Percentiles rank a stretch among this genome's conserved stretches.
These are phyloP conservation scores for Gambusia yucatana DNA, from an alignment of 2,797 vertebrate genomes.

Conservation along the genomic window DNA sequence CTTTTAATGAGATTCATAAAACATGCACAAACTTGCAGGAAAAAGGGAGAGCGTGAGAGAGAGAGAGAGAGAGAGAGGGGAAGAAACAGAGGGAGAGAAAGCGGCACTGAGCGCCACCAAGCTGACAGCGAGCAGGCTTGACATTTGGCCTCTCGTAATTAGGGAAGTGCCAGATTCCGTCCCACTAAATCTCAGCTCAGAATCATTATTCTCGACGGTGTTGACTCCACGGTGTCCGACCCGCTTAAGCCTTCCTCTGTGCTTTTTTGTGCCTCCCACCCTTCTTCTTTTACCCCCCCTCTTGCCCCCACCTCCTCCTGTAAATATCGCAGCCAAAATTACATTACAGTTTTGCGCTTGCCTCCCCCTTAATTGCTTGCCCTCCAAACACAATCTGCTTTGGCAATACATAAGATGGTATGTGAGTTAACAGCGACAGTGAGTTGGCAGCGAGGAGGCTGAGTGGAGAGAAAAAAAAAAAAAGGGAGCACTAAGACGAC, in stretches of 20 bases:
- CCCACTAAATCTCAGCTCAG: conserved; percentile 84
- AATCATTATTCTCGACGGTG: conserved; percentile 86
- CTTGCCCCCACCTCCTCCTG: conserved; percentile 6
- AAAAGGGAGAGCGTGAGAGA: conserved; percentile 45
- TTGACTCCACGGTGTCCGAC: conserved; percentile 82
- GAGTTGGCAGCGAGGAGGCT: conserved; percentile 81
- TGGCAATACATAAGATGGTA: conserved; percentile 88
- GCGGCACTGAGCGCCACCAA: conserved; percentile 75
- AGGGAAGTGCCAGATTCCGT: conserved; percentile 84
- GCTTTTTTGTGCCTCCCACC: conserved; percentile 52
- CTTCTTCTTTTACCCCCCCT: too few relatives aligned
- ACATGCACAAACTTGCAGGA: conserved; percentile 81
- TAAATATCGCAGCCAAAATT: conserved; percentile 88
- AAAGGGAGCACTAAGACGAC: conserved; percentile 81
- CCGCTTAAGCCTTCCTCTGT: conserved; percentile 79
- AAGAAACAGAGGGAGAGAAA: conserved; percentile 47
- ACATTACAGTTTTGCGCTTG: conserved; percentile 85
- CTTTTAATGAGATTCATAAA: conserved; percentile 87
- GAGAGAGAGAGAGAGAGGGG: conserved; percentile 10
- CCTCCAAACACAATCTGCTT: conserved; percentile 90
- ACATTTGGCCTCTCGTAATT: conserved; percentile 87
- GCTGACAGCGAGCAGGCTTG: conserved; percentile 87
- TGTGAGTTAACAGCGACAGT: conserved; percentile 86
- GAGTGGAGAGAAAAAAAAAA: conserved; percentile 56
- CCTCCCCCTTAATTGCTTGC: conserved; percentile 88